Evolutionary conservation across 2,888 invertebrate species (phyloP), one percentile per base, ranked within the genome.

Genomic region (Bugula neritina): DNA sequence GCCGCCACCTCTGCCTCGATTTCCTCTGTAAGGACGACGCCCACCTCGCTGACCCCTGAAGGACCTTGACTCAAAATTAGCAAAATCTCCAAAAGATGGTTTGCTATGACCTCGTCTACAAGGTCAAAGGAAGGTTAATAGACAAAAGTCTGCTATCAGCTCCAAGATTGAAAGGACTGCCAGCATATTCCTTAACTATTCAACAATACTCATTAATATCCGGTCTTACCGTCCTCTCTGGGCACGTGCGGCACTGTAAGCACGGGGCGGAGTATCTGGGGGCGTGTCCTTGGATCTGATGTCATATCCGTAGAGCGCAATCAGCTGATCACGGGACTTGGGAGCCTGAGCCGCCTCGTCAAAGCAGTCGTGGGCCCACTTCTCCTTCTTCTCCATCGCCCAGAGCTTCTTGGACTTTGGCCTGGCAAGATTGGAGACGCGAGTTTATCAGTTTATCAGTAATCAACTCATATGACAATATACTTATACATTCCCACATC

Each of bases 231-330:
- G 5, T 43, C 43, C 43, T 43, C 43, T 43, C 5, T 17, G 43
- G 17, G 43, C 70, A 72, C 69, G 63, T 21, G 23, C 29, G 1
- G 70, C 35, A 5, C 34, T 25, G 23, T 34, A 58, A 3, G 29
- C 21, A 17, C 21, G 52, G 21, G 35, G 79, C 21, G 80, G 76
- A 31, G 76, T 76, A 10, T 80, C 80, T 31, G 83, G 83, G 2
- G 82, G 80, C 71, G 79, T 77, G 72, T 81, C 79, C 58, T 76
- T 73, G 21, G 77, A 76, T 29, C 95, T 87, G 75, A 97, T 97
- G 80, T 98, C 96, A 84, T 96, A 97, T 0, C 95, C 95, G 83
- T 95, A 95, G 71, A 90, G 88, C 0, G 91, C 88, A 21, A 94
- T 89, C 71, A 96, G 82, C 84, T 96, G 95, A 43, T 92, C 89